These are phyloP conservation scores for Phymastichus coffea DNA, from an alignment of 1,140 invertebrate genomes.

Conservation along the genomic window DNA sequence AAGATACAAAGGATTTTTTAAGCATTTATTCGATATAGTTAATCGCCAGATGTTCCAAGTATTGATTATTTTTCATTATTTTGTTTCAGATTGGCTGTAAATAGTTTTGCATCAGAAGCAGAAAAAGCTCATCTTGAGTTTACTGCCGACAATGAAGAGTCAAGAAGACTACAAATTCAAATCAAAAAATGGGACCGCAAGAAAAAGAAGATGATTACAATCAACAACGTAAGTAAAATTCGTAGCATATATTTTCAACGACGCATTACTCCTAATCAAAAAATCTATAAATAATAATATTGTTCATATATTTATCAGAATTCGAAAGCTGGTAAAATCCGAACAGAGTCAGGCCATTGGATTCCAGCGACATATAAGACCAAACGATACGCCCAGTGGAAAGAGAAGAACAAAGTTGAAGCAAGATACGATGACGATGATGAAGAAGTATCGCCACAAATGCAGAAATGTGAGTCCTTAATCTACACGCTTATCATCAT, in stretches of 20 bases:
- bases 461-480: conserved; percentile 44
- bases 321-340: conserved; percentile 76
- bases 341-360: conserved; percentile 91
- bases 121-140: conserved; percentile 76
- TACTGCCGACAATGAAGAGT: conserved; percentile 73
- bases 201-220: conserved; percentile 86
- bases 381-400: conserved; percentile 86
- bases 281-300: conserved; percentile 1
- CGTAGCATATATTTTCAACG: background rate
- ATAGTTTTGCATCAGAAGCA: conserved; percentile 73
- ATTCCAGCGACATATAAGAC: conserved; percentile 93
- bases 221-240: conserved; percentile 59
- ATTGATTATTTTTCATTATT: background rate
- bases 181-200: conserved; percentile 85
- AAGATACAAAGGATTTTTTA: background rate
- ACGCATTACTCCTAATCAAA: background rate
- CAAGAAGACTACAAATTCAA: conserved; percentile 60
- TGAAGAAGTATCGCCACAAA: conserved; percentile 38
- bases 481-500: too few relatives aligned
- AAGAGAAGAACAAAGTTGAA: conserved; percentile 75
- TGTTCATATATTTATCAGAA: conserved; percentile 48
- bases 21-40: background rate
- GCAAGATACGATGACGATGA: conserved; percentile 62
- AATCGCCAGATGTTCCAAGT: background rate
- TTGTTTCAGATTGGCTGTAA: conserved; percentile 66